Base-by-base conservation (phyloP, 2,888 invertebrate species). In the Ochropleura leucogaster region DNA sequence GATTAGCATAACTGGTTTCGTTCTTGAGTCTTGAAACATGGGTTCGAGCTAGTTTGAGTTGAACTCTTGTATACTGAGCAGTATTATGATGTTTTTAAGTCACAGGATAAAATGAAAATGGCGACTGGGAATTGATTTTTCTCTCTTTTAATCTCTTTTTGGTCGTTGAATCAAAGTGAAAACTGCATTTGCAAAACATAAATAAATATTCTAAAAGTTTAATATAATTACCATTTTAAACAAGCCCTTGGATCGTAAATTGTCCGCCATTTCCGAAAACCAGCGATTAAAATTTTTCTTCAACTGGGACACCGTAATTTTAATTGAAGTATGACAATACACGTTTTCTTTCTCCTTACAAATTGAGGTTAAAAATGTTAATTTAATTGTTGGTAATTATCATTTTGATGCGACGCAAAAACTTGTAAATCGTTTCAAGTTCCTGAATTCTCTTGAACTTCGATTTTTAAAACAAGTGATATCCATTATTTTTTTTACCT, bases 1-100 rank as follows among this genome's bases (percentile, higher is more conserved):
- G 46, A 86, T 88, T 88, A 78, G 4, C 87, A 88, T 88, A 88
- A 88, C 87, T 81, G 66, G 87, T 87, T 83, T 59, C 53, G 46
- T 47, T 78, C 74, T 83, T 63, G 62, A 46, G 57, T 74, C 64
- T 79, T 76, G 70, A 69, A 51, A 72, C 82, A 68, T 71, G 68
- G 42, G 55, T 69, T 73, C 63, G 62, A 49, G 65, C 72, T 77
- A 40, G 71, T 69, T 72, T 42, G 59, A 49, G 46, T 74, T 76
- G 46, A 18, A 73, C 51, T 59, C 65, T 46, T 12, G 7, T 40
- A 18, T 49, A 64, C 51, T 75, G 65, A 30, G 63, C 65, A 30
- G 63, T 70, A 46, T 76, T 71, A 42, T 47, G 40, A 14, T 68
- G 12, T 77, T 63, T 71, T 59, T 51, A 55, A 53, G 49, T 63